These are phyloP conservation scores for Ecliptopera silaceata DNA, from an alignment of 2,888 invertebrate genomes.

Conservation along the genomic window DNA sequence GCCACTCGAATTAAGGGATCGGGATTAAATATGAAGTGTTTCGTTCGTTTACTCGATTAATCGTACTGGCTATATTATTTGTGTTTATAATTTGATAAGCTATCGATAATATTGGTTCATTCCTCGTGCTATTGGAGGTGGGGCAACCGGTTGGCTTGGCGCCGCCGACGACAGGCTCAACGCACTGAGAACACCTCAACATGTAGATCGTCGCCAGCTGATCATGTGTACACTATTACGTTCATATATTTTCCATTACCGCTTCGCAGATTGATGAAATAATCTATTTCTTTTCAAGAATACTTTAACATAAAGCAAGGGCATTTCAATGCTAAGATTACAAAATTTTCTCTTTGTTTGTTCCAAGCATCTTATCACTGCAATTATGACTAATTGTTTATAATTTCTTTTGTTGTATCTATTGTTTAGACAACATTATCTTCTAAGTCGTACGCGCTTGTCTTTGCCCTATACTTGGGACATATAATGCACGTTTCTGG, in stretches of 20 bases:
- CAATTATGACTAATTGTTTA: too few relatives aligned
- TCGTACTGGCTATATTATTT: not conserved
- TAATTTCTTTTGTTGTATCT: too few relatives aligned
- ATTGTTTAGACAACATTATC: too few relatives aligned
- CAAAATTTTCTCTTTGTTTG: not conserved
- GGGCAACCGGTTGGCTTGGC: constrained; percentile 34
- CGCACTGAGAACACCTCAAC: constrained; percentile 1
- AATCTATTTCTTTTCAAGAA: not conserved
- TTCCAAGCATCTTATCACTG: not conserved
- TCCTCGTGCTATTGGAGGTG: constrained; percentile 31
- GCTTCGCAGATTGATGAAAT: not conserved
- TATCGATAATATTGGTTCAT: constrained; percentile 24
- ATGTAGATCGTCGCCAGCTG: constrained; percentile 1
- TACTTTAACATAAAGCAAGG: not conserved
- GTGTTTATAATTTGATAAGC: not conserved
- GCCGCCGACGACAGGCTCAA: not conserved
- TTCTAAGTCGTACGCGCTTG: not conserved
- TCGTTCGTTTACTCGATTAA: not conserved
- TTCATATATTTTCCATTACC: not conserved
- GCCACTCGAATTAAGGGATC: too few relatives aligned
- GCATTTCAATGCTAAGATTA: not conserved
- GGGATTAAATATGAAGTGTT: too few relatives aligned
- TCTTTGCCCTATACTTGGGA: not conserved
- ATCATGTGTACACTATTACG: not conserved
- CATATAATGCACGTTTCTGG: not conserved